Evolutionary conservation across 2,797 vertebrate genomes (phyloP), one percentile per base, ranked within the genome.

Genomic region (Chromobotia macracanthus): DNA sequence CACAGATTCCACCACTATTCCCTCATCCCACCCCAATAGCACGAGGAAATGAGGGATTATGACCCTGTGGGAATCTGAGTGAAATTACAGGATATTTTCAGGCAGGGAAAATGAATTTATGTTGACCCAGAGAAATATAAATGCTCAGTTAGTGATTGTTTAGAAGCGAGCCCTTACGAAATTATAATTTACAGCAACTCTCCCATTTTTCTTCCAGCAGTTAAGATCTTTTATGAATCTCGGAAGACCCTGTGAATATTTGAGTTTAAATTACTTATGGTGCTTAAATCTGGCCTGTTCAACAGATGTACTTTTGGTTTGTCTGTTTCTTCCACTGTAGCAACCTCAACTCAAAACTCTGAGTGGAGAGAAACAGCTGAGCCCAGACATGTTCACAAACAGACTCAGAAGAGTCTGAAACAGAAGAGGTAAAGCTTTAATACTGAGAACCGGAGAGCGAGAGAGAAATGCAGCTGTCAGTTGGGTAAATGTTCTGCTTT

Each of bases 11-110:
- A 83, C 77, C 58, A 61, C 31, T 31, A 75, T 84, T 86, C 80
- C 80, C 81, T 15, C 70, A 74, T 78, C 75, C 84, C 82, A 80
- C 66, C 81, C 77, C 61, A 58, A 71, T 15, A 77, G 84, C 80
- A 77, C 80, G 80, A 82, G n/a, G 85, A 84, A 86, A 75, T 83
- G 69, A 80, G 80, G 86, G 88, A 91, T 91, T 90, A 89, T 72
- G 67, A 84, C 83, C 85, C 80, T 82, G 80, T 84, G 77, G 86
- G 87, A 90, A 90, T 89, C 85, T 81, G 83, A 53, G 83, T 86
- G 85, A 87, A 88, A 88, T 75, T 70, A 31, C 31, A 31, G 31
- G 5, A 3, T 31, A 58, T 55, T 65, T 77, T 23, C 50, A 25
- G 77, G 8, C 58, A 77, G 72, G 67, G 74, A 50, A 83, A 56